These are phyloP conservation scores for Eledona agricola DNA, from an alignment of 2,888 invertebrate species.

Conservation along the genomic window DNA sequence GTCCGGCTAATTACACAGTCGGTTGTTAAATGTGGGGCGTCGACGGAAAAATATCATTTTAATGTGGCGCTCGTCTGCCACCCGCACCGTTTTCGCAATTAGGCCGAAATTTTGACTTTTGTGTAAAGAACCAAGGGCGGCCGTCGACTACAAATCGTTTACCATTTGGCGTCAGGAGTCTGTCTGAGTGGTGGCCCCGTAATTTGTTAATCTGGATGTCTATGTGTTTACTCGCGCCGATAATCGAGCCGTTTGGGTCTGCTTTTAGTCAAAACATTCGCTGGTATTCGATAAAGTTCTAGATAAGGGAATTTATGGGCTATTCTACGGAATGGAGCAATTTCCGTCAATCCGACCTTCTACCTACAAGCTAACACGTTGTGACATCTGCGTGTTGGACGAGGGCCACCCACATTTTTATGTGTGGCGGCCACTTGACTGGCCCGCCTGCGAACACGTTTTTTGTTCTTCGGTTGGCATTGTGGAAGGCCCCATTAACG, in stretches of 20 bases:
- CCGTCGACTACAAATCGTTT: constrained; percentile 21
- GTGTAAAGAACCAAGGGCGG: constrained; percentile 16
- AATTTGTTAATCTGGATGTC: constrained; percentile 40
- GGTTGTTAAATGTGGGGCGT: constrained; percentile 4
- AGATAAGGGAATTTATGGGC: constrained; percentile 34
- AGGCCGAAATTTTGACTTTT: constrained; percentile 4
- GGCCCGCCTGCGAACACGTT: constrained; percentile 16
- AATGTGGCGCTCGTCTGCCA: constrained; percentile 5
- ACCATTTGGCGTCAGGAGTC: constrained; percentile 34
- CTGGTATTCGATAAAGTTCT: constrained; percentile 29
- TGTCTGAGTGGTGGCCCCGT: constrained; percentile 28
- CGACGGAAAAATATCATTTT: constrained; percentile 19
- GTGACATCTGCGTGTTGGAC: constrained; percentile 33
- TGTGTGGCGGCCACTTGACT: constrained; percentile 29
- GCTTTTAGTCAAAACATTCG: constrained; percentile 37
- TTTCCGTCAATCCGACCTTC: constrained; percentile 26
- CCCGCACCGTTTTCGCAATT: constrained; percentile 5
- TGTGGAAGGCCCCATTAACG: constrained; percentile 5
- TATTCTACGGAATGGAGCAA: constrained; percentile 23
- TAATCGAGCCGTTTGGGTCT: constrained; percentile 24
- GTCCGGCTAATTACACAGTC: constrained; percentile 13
- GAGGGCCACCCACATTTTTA: constrained; percentile 33
- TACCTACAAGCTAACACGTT: constrained; percentile 20
- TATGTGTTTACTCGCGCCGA: constrained; percentile 24
- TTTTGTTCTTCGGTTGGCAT: constrained; percentile 7